These are phyloP conservation scores for Columba livia DNA, from an alignment of 2,113 vertebrate genomes.

Conservation along the genomic window DNA sequence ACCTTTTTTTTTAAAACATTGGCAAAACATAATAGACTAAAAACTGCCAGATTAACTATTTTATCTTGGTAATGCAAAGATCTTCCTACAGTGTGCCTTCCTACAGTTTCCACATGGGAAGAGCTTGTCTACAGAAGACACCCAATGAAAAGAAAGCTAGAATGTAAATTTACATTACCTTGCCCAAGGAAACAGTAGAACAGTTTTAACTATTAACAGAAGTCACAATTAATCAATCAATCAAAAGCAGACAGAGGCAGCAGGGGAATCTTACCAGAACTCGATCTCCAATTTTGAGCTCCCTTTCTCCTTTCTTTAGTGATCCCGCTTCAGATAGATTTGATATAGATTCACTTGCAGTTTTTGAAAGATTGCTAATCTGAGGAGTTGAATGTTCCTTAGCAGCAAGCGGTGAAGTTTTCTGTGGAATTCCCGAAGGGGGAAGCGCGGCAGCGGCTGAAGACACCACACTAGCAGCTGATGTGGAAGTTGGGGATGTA, in stretches of 20 bases:
- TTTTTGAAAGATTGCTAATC: conserved; percentile 85
- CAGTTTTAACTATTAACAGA: not conserved
- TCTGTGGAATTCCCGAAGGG: conserved; percentile 67
- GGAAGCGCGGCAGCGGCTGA: conserved; percentile 49
- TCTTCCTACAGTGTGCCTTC: not conserved
- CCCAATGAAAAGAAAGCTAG: not conserved
- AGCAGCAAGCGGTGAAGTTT: conserved; percentile 40
- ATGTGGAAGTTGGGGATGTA: conserved; percentile 84
- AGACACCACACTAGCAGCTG: conserved; percentile 59
- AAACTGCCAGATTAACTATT: not conserved
- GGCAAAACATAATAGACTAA: not conserved
- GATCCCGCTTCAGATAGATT: conserved; percentile 96
- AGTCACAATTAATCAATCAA: not conserved
- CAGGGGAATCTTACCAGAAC: conserved; percentile 86
- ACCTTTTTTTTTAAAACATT: not conserved
- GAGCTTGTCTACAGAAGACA: not conserved
- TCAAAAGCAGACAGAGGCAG: not conserved
- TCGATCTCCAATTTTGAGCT: conserved; percentile 93
- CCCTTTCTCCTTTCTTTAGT: conserved; percentile 93
- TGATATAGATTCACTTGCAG: conserved; percentile 91
- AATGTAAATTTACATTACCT: not conserved
- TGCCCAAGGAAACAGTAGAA: not conserved
- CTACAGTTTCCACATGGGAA: not conserved
- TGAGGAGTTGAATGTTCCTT: conserved; percentile 72
- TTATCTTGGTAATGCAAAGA: not conserved